Evolutionary conservation across 92 coral and sea anemone species (phyloP), one percentile per base, ranked within the genome.

Genomic region (Pocillopora meandrina): DNA sequence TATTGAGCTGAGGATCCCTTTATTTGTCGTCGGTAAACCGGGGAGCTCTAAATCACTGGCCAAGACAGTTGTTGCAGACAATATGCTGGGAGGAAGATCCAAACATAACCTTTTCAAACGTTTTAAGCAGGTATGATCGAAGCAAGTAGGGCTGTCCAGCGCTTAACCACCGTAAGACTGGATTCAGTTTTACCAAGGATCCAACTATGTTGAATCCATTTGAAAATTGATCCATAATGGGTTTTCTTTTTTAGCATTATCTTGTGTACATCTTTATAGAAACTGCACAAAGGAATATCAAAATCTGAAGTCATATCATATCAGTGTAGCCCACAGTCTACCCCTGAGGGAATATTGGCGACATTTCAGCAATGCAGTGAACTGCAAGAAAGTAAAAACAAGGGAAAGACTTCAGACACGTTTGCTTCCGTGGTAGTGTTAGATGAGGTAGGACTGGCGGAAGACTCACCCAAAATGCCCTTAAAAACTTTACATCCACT

Each of bases 401-500:
- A 62, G 12, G 83, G 77, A 33, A 82, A 17, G 12, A 31, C n/a
- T 33, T 60, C 61, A 12, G 89, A 89, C 21, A 88, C 77, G 75
- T 91, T 80, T 75, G 92, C 84, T 36, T 85, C 94, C 6, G 94
- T 91, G 19, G 92, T 91, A 19, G 95, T 91, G 23, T 67, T 91
- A 3, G 95, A 91, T 75, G 95, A 91, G 78, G 84, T 91, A 23
- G 95, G 95, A 7, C 76, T 91, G 31, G 95, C 95, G 16, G 95
- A 91, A 78, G 95, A 91, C 63, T 91, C 95, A 18, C 92, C 95
- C 12, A 82, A 81, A 19, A 91, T 91, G 95, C 95, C 95, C 5
- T 77, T 91, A 70, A 91, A 91, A 74, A 76, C 95, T 19, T 80
- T 91, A 34, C 95, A 91, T 66, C 95, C 95, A 6, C 84, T 89